phyloP scores from a whole-genome alignment of 2,113 vertebrate genomes.

The Vulpes vulpes region DNA sequence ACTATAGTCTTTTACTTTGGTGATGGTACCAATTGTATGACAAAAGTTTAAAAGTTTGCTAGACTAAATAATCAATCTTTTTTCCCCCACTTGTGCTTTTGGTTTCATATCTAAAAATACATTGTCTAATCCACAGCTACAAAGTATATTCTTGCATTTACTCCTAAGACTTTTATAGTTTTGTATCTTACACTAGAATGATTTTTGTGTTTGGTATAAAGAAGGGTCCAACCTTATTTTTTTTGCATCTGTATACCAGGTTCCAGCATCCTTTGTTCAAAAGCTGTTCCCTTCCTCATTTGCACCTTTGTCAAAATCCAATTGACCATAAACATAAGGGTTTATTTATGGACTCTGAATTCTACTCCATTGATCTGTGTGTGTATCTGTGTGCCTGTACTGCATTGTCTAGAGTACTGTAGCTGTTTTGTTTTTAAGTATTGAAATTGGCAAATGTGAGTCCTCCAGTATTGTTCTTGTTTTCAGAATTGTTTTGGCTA shows the following conservation, averaged over 20 bases:
- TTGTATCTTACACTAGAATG: not conserved
- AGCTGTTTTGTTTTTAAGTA: not conserved
- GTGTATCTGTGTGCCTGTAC: not conserved
- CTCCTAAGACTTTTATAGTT: not conserved
- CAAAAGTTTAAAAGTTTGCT: not conserved
- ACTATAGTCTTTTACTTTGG: not conserved
- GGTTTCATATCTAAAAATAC: not conserved
- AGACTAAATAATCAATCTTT: not conserved
- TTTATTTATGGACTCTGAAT: not conserved
- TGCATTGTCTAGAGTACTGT: not conserved
- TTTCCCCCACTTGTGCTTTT: not conserved
- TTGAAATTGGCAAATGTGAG: not conserved
- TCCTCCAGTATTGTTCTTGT: not conserved
- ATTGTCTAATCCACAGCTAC: not conserved
- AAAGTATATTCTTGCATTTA: not conserved
- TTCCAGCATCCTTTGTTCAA: not conserved
- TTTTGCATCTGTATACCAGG: not conserved
- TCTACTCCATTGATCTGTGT: not conserved
- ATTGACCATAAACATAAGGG: not conserved
- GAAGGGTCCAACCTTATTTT: not conserved
- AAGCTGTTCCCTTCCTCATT: not conserved
- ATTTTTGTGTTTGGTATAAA: not conserved
- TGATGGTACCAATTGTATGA: not conserved
- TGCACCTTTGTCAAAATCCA: not conserved
- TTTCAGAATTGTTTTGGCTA: not conserved